phyloP scores from a whole-genome alignment of 2,888 invertebrate genomes.

The Capitulum mitella region DNA sequence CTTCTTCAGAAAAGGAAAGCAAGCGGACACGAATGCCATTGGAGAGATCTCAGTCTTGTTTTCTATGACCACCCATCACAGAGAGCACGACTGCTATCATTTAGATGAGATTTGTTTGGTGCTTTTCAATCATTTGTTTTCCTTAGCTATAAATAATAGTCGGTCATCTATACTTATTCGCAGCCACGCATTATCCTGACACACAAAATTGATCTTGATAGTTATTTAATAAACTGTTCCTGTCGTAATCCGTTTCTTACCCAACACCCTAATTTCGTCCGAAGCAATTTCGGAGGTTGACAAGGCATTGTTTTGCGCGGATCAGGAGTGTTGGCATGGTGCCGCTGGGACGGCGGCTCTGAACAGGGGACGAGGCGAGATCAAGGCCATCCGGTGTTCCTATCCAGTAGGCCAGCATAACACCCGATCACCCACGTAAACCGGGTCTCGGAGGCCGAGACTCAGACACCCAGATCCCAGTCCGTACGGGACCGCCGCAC shows the following conservation, averaged over 20 bases:
- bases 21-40: too few species aligned
- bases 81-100: background rate
- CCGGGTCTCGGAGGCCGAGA: too few species aligned
- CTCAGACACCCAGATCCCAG: too few species aligned
- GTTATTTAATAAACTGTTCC: constrained; percentile 20
- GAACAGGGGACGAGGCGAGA: too few species aligned
- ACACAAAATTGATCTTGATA: constrained; percentile 6
- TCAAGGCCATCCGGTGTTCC: too few species aligned
- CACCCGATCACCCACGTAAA: too few species aligned
- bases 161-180: background rate
- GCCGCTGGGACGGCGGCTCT: too few species aligned
- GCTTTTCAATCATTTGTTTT: constrained; percentile 17
- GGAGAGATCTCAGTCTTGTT: too few species aligned
- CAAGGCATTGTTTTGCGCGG: background rate
- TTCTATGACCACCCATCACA: too few species aligned
- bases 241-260: constrained; percentile 1
- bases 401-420: too few species aligned
- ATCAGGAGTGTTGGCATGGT: background rate
- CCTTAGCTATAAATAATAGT: background rate
- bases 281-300: background rate
- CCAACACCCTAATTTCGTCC: background rate
- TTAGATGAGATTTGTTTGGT: background rate
- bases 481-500: too few species aligned
- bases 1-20: too few species aligned
- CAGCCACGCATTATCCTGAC: constrained; percentile 5